Evolutionary conservation across 2,797 vertebrate genomes (phyloP).

Genomic region (Clarias fuscus): DNA sequence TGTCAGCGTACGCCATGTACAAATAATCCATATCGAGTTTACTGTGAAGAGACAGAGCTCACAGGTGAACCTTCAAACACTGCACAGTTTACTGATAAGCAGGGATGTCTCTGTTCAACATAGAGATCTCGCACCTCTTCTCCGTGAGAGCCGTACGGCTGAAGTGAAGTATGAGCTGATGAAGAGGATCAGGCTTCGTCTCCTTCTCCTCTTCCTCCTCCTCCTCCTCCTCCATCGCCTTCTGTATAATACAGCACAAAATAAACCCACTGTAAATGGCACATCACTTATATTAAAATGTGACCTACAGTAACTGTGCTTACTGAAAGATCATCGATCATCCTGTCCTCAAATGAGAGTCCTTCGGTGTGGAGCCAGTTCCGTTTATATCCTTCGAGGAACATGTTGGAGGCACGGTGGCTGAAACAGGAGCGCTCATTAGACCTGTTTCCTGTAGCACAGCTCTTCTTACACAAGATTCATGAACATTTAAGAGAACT

Average conservation of each 20-base stretch:
- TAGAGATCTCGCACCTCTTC: constrained; percentile 77
- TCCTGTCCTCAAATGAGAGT: constrained; percentile 90
- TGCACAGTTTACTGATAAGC: not conserved
- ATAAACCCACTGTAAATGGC: not conserved
- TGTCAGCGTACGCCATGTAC: constrained; percentile 94
- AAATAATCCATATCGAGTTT: constrained; percentile 92
- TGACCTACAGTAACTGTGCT: constrained; percentile 54
- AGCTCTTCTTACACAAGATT: not conserved
- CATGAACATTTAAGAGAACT: not conserved
- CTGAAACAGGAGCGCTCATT: constrained; percentile 63
- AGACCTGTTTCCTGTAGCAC: not conserved
- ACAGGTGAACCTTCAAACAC: not conserved
- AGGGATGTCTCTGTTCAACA: not conserved
- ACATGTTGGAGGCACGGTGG: constrained; percentile 94
- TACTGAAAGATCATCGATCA: constrained; percentile 93
- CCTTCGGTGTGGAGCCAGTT: constrained; percentile 88
- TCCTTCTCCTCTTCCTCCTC: constrained; percentile 90
- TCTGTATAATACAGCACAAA: constrained; percentile 64
- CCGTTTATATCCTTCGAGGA: constrained; percentile 88
- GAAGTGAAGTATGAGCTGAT: constrained; percentile 94
- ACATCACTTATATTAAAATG: not conserved
- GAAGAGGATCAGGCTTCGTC: constrained; percentile 90
- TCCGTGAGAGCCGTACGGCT: constrained; percentile 92
- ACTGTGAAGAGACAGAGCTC: constrained; percentile 64
- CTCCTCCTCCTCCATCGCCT: constrained; percentile 86